phyloP scores from a whole-genome alignment of 2,797 vertebrate species.

The Amblyopsis hoosieri region DNA sequence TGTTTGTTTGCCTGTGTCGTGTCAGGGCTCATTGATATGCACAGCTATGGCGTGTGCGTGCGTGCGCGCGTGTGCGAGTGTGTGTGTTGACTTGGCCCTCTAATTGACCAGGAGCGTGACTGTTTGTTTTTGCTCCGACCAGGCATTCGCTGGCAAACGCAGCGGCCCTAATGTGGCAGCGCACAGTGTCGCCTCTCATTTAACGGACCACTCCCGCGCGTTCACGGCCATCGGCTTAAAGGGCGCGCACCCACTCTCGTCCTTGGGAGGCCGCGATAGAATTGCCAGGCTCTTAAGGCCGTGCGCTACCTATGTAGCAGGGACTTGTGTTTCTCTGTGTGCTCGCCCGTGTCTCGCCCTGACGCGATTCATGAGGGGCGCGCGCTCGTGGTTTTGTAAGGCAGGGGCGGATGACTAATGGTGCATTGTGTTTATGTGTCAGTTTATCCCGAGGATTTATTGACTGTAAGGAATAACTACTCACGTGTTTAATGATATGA shows the following conservation, averaged over 20 bases:
- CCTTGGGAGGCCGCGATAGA: constrained; percentile 15
- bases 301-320: constrained; percentile 7
- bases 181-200: constrained; percentile 72
- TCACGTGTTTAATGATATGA: constrained; percentile 51
- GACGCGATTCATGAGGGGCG: constrained; percentile 48
- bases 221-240: constrained; percentile 41
- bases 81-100: constrained; percentile 49
- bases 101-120: constrained; percentile 72
- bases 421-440: constrained; percentile 24
- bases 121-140: constrained; percentile 67
- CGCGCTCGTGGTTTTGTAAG: neutral
- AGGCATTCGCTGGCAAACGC: constrained; percentile 67
- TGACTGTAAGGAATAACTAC: constrained; percentile 53
- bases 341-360: constrained; percentile 19
- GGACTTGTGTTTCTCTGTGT: neutral
- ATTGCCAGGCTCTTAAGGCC: constrained; percentile 23
- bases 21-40: constrained; percentile 66
- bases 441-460: constrained; percentile 56
- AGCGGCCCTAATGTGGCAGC: constrained; percentile 64
- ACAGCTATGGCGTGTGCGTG: constrained; percentile 23
- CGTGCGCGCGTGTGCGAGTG: constrained; percentile 22
- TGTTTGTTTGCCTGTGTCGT: constrained; percentile 56
- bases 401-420: neutral
- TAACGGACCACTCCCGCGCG: constrained; percentile 55
- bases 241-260: constrained; percentile 35